Evolutionary conservation across 2,888 invertebrate genomes (phyloP).

Genomic region (Drosophila greeni): DNA sequence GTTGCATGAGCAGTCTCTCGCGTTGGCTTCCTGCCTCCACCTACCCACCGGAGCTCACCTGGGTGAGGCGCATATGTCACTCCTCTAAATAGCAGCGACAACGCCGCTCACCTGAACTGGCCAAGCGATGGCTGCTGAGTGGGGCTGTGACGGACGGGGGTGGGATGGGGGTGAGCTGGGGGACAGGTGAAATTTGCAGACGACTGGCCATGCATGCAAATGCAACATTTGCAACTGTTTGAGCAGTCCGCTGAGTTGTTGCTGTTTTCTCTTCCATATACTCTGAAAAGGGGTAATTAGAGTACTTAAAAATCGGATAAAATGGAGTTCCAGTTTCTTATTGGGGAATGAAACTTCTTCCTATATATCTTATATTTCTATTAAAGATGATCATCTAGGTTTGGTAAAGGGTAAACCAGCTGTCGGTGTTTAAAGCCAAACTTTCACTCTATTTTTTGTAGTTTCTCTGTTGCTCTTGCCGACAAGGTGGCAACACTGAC

Average conservation of each 20-base stretch:
- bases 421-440: neutral
- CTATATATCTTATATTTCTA: too few species aligned
- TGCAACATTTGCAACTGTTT: constrained; percentile 72
- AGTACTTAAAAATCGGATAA: neutral
- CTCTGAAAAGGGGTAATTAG: neutral
- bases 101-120: constrained; percentile 48
- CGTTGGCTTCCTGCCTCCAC: constrained; percentile 7
- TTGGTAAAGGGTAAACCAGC: neutral
- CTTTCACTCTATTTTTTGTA: constrained; percentile 2
- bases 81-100: constrained; percentile 67
- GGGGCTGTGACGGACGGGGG: neutral
- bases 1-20: constrained; percentile 53
- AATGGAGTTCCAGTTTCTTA: neutral
- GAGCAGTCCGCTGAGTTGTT: constrained; percentile 54
- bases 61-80: constrained; percentile 61
- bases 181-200: constrained; percentile 23
- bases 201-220: constrained; percentile 70
- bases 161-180: neutral
- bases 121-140: constrained; percentile 16
- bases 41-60: constrained; percentile 9
- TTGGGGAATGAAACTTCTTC: too few species aligned
- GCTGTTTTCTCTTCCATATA: constrained; percentile 10
- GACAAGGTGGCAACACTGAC: constrained; percentile 70
- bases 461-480: constrained; percentile 31
- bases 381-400: too few species aligned